These are phyloP conservation scores for Panthera leo DNA, from an alignment of 2,113 vertebrate species.

Conservation along the genomic window DNA sequence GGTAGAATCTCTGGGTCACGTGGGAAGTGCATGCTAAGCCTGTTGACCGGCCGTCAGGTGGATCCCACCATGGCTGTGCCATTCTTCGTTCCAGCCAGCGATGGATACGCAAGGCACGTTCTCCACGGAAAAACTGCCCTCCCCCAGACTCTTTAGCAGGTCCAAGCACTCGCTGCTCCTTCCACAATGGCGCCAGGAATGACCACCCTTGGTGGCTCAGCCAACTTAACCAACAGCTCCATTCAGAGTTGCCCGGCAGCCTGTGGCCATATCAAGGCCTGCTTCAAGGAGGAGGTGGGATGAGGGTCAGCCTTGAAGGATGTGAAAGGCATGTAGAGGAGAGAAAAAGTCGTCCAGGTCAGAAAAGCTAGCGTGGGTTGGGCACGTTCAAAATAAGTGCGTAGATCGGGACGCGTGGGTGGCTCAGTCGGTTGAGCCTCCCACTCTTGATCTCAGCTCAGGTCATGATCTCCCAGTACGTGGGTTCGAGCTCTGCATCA, in stretches of 20 bases:
- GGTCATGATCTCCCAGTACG: too few species aligned
- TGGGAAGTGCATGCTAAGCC: too few species aligned
- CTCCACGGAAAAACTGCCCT: background rate
- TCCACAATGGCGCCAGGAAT: accelerated
- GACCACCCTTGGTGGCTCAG: background rate
- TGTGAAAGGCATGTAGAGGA: background rate
- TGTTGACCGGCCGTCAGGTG: background rate
- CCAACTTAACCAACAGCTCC: background rate
- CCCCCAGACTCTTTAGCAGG: background rate
- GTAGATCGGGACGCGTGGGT: too few species aligned
- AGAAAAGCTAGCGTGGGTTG: background rate
- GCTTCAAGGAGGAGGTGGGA: background rate
- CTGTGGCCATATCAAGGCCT: background rate
- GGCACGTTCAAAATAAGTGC: background rate
- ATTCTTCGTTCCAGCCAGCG: too few species aligned
- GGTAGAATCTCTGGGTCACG: background rate
- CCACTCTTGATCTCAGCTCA: too few species aligned
- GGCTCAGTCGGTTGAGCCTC: too few species aligned
- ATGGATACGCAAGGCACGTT: background rate
- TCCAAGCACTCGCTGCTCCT: background rate
- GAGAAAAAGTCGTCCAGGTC: background rate
- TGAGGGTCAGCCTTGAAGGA: background rate
- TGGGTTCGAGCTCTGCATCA: too few species aligned
- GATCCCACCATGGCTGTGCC: background rate
- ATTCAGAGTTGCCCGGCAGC: background rate